Evolutionary conservation across 2,113 vertebrate genomes (phyloP), one percentile per base, ranked within the genome.

Genomic region (Sinocyclocheilus anophthalmus): DNA sequence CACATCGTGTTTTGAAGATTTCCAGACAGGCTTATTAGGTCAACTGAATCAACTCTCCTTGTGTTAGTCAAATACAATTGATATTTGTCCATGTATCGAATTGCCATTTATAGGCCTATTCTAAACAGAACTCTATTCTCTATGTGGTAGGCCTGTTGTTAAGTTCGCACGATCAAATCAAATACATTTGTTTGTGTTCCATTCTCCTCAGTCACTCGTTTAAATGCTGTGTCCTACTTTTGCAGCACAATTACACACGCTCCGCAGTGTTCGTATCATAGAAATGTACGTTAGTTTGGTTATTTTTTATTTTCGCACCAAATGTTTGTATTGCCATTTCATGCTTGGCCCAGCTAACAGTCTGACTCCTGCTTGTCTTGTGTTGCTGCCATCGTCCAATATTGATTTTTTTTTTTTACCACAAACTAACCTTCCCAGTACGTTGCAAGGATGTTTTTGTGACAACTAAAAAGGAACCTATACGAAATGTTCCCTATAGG

Each of bases 171-270:
- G 42, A 42, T 14, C n/a, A 50, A 0, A 50, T 26, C 50, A 75
- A 26, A 76, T 16, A 22, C 39, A 26, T 50, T 76, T 48, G 12
- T 76, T 14, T 48, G 14, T 16, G 72, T 77, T 55, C 55, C 6
- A 9, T 55, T 55, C 0, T 55, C 75, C 45, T 55, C 45, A 16
- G n/a, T 20, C 5, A 42, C 33, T 81, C 22, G 0, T 65, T 20
- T 81, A 37, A 80, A 45, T 24, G 57, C n/a, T n/a, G 61, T 45
- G 79, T 67, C 79, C 61, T 67, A 48, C 14, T 81, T 67, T 20
- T 67, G 22, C 8, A 24, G 20, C 1, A 13, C n/a, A 81, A 48
- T 18, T 63, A 22, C 13, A 1, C 50, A 33, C 33, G 10, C 14
- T n/a, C 20, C 11, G 1, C n/a, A 42, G 2, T 81, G 59, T 65